Evolutionary conservation across 2,113 vertebrate species (phyloP).

Genomic region (Lepidothrix coronata): DNA sequence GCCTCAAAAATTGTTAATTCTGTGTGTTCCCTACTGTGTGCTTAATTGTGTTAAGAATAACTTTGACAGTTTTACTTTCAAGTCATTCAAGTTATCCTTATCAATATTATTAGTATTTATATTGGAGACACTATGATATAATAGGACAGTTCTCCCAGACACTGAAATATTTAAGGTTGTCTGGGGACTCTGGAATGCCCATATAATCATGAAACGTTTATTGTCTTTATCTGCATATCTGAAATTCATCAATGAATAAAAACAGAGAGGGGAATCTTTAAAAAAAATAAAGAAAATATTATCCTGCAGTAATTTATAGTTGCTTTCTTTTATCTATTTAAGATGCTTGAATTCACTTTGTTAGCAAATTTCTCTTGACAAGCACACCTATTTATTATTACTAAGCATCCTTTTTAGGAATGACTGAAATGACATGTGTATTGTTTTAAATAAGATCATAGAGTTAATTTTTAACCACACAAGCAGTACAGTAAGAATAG

Average conservation of each 20-base stretch:
- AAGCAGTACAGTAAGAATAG: conserved; percentile 51
- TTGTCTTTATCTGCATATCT: conserved; percentile 23
- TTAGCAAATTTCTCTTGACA: conserved; percentile 56
- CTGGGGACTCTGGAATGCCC: neutral
- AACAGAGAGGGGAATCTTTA: neutral
- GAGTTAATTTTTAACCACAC: conserved; percentile 68
- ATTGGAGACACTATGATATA: neutral
- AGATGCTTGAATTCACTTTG: conserved; percentile 42
- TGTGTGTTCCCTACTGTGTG: neutral
- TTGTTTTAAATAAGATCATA: conserved; percentile 69
- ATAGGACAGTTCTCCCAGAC: conserved; percentile 4
- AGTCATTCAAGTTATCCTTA: neutral
- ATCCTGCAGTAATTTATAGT: neutral
- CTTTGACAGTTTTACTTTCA: neutral
- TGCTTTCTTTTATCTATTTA: conserved; percentile 39
- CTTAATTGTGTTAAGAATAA: neutral
- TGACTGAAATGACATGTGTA: conserved; percentile 56
- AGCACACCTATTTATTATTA: conserved; percentile 56
- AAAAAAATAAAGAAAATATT: neutral
- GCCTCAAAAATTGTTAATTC: neutral
- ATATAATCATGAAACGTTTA: conserved; percentile 15
- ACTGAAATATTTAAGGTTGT: conserved; percentile 32
- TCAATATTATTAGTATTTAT: neutral
- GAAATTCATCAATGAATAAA: conserved; percentile 48
- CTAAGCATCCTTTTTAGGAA: conserved; percentile 44